Evolutionary conservation across 2,888 invertebrate genomes (phyloP).

Genomic region (Melolontha melolontha): DNA sequence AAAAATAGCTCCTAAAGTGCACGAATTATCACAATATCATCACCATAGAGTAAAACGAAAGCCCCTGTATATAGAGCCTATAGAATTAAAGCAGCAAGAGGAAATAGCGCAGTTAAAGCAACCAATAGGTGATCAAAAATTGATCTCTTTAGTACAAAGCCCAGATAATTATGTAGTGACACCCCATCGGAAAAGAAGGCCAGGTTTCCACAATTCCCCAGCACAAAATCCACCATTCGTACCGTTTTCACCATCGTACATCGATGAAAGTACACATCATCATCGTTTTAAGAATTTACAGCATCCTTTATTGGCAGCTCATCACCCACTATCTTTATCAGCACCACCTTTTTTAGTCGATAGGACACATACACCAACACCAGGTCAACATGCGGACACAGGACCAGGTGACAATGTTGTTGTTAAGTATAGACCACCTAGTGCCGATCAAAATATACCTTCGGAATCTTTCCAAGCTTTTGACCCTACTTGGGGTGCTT

Average conservation of each 20-base stretch:
- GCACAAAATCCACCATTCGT: constrained; percentile 90
- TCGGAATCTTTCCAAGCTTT: constrained; percentile 66
- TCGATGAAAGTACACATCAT: constrained; percentile 76
- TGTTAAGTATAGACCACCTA: constrained; percentile 75
- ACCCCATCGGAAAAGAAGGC: constrained; percentile 86
- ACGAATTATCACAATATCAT: constrained; percentile 66
- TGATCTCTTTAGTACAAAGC: constrained; percentile 78
- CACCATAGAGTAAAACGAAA: constrained; percentile 70
- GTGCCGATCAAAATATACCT: constrained; percentile 73
- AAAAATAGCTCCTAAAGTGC: constrained; percentile 72
- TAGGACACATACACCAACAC: constrained; percentile 73
- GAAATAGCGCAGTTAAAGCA: constrained; percentile 76
- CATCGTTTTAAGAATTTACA: constrained; percentile 71
- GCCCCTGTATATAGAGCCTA: constrained; percentile 74
- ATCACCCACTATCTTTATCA: constrained; percentile 78
- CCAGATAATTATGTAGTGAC: constrained; percentile 87
- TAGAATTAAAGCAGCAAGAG: constrained; percentile 79
- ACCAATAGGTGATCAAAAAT: constrained; percentile 73
- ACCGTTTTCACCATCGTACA: constrained; percentile 81
- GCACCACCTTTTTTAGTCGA: constrained; percentile 79
- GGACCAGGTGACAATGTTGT: constrained; percentile 70
- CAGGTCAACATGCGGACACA: constrained; percentile 63
- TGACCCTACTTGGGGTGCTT: constrained; percentile 73
- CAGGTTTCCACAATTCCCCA: constrained; percentile 89
- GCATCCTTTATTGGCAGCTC: constrained; percentile 71